Conservation (phyloP, 2,888 invertebrate species). For the Calliphora vomitoria region DNA sequence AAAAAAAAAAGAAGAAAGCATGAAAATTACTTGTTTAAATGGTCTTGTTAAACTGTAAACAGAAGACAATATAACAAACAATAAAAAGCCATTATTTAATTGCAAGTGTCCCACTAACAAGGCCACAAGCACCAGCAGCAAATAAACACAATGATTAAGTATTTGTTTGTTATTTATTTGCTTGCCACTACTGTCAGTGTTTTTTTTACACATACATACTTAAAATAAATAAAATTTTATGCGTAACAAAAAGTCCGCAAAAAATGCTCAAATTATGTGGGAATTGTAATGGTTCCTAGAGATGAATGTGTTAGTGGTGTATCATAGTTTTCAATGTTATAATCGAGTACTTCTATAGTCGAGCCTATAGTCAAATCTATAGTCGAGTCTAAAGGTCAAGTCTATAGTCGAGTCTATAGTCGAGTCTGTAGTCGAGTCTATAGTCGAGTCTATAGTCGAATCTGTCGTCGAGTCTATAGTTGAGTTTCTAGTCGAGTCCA, state of each 20-base stretch:
- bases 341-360: no score
- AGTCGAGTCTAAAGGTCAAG: no score
- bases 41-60: not conserved
- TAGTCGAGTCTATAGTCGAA: no score
- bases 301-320: no score
- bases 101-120: constrained; percentile 48
- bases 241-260: not conserved
- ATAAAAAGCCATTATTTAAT: constrained; percentile 58
- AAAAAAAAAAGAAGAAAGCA: constrained; percentile 16
- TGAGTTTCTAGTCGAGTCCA: no score
- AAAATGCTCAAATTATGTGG: not conserved
- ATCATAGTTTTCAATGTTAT: no score
- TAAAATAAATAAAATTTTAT: not conserved
- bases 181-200: not conserved
- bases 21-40: constrained; percentile 27
- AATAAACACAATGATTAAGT: constrained; percentile 29
- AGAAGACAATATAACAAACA: constrained; percentile 28
- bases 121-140: constrained; percentile 7
- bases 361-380: no score
- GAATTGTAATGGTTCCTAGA: not conserved
- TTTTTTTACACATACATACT: not conserved
- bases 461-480: no score
- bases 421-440: not conserved
- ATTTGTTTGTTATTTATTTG: not conserved
- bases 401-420: not conserved